Conservation (phyloP, 2,888 invertebrate species). For the Charanyca ferruginea region DNA sequence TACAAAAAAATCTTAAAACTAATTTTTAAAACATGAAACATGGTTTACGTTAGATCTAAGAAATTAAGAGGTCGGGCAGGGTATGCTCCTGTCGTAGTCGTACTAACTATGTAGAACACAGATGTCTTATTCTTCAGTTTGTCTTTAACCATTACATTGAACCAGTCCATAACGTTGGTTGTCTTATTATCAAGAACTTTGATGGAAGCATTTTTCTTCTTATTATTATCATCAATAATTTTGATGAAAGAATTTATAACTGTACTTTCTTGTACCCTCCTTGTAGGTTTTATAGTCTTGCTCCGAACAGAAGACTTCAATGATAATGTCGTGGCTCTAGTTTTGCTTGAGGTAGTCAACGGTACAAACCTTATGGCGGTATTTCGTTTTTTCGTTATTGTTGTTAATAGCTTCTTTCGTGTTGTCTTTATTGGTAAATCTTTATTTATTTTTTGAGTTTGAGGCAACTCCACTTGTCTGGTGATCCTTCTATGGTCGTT, state of each 20-base stretch:
- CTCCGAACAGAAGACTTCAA: background rate
- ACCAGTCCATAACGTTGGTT: constrained; percentile 77
- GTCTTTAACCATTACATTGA: constrained; percentile 67
- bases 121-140: constrained; percentile 62
- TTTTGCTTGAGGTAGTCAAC: constrained; percentile 13
- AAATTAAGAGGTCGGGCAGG: constrained; percentile 59
- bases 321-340: background rate
- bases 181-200: constrained; percentile 40
- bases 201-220: constrained; percentile 34
- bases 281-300: background rate
- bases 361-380: constrained; percentile 41
- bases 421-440: constrained; percentile 4
- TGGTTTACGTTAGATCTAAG: constrained; percentile 73
- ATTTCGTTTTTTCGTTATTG: background rate
- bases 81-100: constrained; percentile 62
- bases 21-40: background rate
- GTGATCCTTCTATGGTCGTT: background rate
- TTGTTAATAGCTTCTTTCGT: background rate
- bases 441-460: background rate
- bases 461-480: no score
- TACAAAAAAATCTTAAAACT: background rate
- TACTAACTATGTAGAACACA: constrained; percentile 58
- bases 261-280: no score
- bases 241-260: constrained; percentile 4
- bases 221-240: constrained; percentile 8